Evolutionary conservation across 2,888 invertebrate genomes (phyloP).

Genomic region (Byasa hedistus): DNA sequence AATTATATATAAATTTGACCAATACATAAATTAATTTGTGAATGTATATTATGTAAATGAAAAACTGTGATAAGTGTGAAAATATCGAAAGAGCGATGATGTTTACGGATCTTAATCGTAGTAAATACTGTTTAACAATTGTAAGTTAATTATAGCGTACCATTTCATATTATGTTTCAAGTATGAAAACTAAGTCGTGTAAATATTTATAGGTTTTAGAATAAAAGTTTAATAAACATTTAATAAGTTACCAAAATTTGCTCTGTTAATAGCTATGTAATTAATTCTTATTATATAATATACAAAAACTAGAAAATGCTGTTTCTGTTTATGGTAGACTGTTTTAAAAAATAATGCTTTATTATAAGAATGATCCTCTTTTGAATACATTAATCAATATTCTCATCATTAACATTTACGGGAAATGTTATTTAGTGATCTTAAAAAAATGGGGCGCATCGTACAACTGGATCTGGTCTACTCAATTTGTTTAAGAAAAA

Average conservation of each 20-base stretch:
- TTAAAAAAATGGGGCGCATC: too few relatives aligned
- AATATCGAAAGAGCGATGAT: constrained; percentile 42
- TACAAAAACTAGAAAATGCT: constrained; percentile 29
- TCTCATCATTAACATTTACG: too few relatives aligned
- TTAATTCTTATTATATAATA: constrained; percentile 19
- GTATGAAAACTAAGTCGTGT: constrained; percentile 18
- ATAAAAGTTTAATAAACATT: constrained; percentile 20
- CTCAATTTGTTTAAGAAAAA: too few relatives aligned
- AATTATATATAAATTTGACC: constrained; percentile 52
- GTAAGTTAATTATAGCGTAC: constrained; percentile 31
- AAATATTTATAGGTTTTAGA: constrained; percentile 27
- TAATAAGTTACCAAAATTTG: constrained; percentile 27
- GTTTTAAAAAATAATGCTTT: not conserved
- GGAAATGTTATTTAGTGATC: too few relatives aligned
- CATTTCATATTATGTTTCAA: constrained; percentile 15
- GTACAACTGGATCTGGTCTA: too few relatives aligned
- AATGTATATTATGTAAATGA: constrained; percentile 51
- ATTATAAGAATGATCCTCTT: not conserved
- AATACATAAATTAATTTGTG: constrained; percentile 37
- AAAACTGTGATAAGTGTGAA: constrained; percentile 74
- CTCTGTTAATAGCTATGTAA: constrained; percentile 61
- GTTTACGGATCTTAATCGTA: constrained; percentile 36
- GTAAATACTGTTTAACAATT: constrained; percentile 27
- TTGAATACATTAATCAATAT: too few relatives aligned
- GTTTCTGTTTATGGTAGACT: not conserved